A percentile compares a stretch with the other conserved stretches of the same genome.
These are phyloP conservation scores for Nilaparvata lugens DNA, from an alignment of 1,140 invertebrate genomes.

Conservation along the genomic window DNA sequence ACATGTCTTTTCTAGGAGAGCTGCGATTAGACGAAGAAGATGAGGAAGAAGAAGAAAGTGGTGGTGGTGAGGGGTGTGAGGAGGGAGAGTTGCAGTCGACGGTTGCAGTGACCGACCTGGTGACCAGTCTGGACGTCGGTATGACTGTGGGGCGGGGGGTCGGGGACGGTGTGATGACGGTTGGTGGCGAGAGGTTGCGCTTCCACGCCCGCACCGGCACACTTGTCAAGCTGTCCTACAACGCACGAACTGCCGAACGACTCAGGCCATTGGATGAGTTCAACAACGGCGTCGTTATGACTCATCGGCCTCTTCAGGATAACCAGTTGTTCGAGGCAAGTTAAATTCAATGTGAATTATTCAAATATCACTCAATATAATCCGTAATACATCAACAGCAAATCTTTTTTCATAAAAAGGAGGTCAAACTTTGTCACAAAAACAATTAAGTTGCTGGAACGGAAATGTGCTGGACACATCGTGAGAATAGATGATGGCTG, in stretches of 20 bases:
- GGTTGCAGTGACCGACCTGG: slow-evolving; percentile 22
- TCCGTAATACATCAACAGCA: too few species aligned
- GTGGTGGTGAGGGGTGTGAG: not conserved
- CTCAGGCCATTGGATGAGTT: slow-evolving; percentile 85
- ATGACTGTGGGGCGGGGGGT: slow-evolving; percentile 38
- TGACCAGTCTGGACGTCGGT: slow-evolving; percentile 40
- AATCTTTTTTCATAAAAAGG: too few species aligned
- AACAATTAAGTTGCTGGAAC: too few species aligned
- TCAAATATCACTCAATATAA: too few species aligned
- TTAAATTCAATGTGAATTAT: too few species aligned
- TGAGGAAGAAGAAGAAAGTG: not conserved
- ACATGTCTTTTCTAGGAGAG: not conserved
- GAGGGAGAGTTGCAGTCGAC: not conserved
- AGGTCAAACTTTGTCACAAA: too few species aligned
- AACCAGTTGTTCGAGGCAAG: slow-evolving; percentile 87
- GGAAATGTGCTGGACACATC: too few species aligned
- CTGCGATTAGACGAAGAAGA: not conserved
- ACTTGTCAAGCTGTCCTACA: slow-evolving; percentile 77
- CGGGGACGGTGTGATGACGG: slow-evolving; percentile 29
- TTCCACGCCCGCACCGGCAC: slow-evolving; percentile 85
- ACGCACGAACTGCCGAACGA: slow-evolving; percentile 76
- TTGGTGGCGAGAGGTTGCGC: slow-evolving; percentile 53
- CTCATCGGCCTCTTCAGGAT: slow-evolving; percentile 72
- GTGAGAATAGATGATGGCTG: too few species aligned
- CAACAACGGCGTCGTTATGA: slow-evolving; percentile 89